phyloP scores from a whole-genome alignment of 2,888 invertebrate species.

The Volucella zonaria region DNA sequence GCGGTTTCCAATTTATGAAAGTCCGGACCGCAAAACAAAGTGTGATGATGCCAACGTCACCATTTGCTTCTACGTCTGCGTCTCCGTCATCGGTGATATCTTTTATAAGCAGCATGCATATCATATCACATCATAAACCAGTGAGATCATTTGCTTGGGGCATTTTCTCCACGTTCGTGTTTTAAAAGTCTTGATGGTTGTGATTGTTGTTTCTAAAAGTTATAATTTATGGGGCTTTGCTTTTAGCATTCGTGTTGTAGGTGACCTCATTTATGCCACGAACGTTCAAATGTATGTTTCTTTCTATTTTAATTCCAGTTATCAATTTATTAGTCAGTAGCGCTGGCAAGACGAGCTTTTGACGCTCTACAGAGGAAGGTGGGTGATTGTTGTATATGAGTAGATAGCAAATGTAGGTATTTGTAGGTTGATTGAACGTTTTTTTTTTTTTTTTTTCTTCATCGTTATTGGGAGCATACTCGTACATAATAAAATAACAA shows the following conservation, averaged over 20 bases:
- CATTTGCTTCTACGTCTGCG: too few relatives aligned
- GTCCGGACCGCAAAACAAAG: conserved; percentile 28
- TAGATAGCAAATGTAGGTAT: neutral
- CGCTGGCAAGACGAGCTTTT: conserved; percentile 9
- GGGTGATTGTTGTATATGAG: conserved; percentile 11
- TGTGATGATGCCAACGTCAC: conserved; percentile 40
- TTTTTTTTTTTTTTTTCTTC: conserved; percentile 12
- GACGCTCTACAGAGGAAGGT: neutral
- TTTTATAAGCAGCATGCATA: conserved; percentile 19
- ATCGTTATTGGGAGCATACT: conserved; percentile 20
- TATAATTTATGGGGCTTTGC: conserved; percentile 20
- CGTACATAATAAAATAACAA: conserved; percentile 9
- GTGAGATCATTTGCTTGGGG: conserved; percentile 51
- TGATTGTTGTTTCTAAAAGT: conserved; percentile 12
- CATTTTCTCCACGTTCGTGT: conserved; percentile 12
- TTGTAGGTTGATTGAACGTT: conserved; percentile 6
- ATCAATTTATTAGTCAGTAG: conserved; percentile 42
- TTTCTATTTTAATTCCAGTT: conserved; percentile 29
- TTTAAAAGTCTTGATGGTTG: neutral
- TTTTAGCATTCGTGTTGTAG: neutral
- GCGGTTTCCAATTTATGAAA: conserved; percentile 38
- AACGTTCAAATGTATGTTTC: conserved; percentile 12
- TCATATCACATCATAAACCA: neutral
- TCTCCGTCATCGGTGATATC: conserved; percentile 6
- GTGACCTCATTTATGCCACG: conserved; percentile 48